Percentiles rank a stretch among this genome's conserved stretches.
Evolutionary conservation across 2,888 invertebrate genomes (phyloP).

Genomic region (Lochmaea crataegi): DNA sequence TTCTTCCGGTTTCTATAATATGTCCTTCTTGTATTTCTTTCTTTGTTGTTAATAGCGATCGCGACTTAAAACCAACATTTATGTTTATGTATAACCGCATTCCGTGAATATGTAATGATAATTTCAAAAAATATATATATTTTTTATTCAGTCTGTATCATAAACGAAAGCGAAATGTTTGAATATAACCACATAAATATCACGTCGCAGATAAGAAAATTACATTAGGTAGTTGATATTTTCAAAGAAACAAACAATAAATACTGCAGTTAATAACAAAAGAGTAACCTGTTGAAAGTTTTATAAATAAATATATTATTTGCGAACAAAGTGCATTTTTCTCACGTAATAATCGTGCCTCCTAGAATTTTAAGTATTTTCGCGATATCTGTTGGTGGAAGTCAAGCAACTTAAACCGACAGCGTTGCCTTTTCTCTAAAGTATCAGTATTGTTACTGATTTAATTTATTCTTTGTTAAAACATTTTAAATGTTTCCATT

Average conservation of each 20-base stretch:
- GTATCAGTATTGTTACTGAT: background rate
- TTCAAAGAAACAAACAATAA: conserved; percentile 12
- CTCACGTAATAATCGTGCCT: conserved; percentile 29
- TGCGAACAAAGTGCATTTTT: conserved; percentile 30
- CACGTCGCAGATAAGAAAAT: background rate
- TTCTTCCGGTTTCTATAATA: too few species aligned
- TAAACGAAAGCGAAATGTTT: background rate
- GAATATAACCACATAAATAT: background rate
- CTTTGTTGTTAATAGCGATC: too few species aligned
- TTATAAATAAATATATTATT: conserved; percentile 28
- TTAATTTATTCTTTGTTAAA: background rate
- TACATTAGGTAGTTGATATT: background rate
- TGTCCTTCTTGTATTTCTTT: too few species aligned
- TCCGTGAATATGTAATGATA: background rate
- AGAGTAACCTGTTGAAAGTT: background rate
- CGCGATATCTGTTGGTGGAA: conserved; percentile 32
- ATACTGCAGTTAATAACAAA: conserved; percentile 5
- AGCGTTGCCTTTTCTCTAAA: conserved; percentile 20
- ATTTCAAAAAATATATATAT: too few species aligned
- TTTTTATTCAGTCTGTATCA: background rate
- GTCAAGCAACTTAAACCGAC: conserved; percentile 24
- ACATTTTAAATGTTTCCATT: too few species aligned
- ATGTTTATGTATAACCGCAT: background rate
- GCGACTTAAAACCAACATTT: too few species aligned
- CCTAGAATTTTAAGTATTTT: conserved; percentile 29